Conservation (phyloP, 2,888 invertebrate genomes). For the Philopedon plagiatum region DNA sequence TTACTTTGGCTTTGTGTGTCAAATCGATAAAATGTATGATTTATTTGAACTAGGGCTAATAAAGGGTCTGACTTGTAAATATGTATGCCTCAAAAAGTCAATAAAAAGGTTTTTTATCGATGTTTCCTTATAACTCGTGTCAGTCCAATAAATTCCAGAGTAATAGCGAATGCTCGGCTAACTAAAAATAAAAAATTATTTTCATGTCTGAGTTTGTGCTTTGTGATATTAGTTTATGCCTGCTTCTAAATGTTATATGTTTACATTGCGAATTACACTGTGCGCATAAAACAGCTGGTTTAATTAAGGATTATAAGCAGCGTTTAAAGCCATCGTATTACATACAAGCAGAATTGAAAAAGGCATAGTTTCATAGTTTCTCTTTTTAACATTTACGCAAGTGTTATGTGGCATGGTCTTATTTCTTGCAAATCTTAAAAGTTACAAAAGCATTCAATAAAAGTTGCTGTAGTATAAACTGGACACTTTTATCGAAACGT, state of each 20-base stretch:
- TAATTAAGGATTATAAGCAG: neutral
- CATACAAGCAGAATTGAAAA: neutral
- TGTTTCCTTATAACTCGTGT: slow-evolving; percentile 14
- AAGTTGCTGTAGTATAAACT: no score
- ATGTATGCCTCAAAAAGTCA: slow-evolving; percentile 11
- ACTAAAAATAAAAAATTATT: slow-evolving; percentile 26
- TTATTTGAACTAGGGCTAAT: slow-evolving; percentile 9
- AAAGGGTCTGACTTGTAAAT: slow-evolving; percentile 19
- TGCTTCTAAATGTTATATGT: slow-evolving; percentile 8
- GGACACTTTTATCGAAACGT: no score
- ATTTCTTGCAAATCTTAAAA: no score
- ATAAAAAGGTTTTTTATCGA: slow-evolving; percentile 21
- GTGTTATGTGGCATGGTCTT: no score
- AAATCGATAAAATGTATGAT: slow-evolving; percentile 28
- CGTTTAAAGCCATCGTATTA: neutral
- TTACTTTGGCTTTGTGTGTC: slow-evolving; percentile 22
- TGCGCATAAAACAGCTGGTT: neutral
- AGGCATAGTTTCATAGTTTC: neutral
- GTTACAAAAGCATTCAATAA: no score
- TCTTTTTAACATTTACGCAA: neutral
- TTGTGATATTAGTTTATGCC: slow-evolving; percentile 16
- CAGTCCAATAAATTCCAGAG: slow-evolving; percentile 28
- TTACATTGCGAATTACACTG: slow-evolving; percentile 3
- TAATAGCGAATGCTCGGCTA: slow-evolving; percentile 22
- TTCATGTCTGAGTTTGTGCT: slow-evolving; percentile 28